Conservation (phyloP, 2,113 vertebrate species). For the Atherinomorus stipes region DNA sequence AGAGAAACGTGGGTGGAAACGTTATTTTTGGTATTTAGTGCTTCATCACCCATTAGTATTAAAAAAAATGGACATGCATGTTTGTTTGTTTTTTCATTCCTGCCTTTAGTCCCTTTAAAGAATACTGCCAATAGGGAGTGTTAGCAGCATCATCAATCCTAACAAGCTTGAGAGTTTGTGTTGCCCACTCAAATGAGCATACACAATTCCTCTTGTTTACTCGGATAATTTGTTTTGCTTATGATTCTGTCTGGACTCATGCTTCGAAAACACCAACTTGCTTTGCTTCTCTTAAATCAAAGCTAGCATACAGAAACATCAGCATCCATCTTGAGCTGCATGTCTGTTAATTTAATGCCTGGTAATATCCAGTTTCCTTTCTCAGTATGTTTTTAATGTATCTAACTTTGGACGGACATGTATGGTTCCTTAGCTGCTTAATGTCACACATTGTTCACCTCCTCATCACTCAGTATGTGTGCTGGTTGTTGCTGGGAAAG, state of each 20-base stretch:
- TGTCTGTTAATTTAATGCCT: not conserved
- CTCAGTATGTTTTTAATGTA: not conserved
- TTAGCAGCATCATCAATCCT: conserved; percentile 3
- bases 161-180: not conserved
- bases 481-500: not conserved
- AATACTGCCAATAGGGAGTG: not conserved
- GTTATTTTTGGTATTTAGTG: too few species aligned
- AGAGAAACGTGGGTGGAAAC: too few species aligned
- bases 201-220: not conserved
- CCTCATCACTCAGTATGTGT: not conserved
- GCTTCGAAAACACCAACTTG: not conserved
- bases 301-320: not conserved
- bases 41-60: too few species aligned
- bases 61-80: too few species aligned
- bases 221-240: not conserved
- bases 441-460: conserved; percentile 7
- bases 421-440: not conserved
- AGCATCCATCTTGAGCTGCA: not conserved
- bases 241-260: not conserved
- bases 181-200: not conserved
- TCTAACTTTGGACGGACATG: not conserved
- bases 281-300: not conserved
- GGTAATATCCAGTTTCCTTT: not conserved
- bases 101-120: too few species aligned
- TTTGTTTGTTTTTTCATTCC: too few species aligned